A percentile compares a stretch with the other conserved stretches of the same genome.
These are phyloP conservation scores for Petrophora chlorosata DNA, from an alignment of 2,888 invertebrate species.

Conservation along the genomic window DNA sequence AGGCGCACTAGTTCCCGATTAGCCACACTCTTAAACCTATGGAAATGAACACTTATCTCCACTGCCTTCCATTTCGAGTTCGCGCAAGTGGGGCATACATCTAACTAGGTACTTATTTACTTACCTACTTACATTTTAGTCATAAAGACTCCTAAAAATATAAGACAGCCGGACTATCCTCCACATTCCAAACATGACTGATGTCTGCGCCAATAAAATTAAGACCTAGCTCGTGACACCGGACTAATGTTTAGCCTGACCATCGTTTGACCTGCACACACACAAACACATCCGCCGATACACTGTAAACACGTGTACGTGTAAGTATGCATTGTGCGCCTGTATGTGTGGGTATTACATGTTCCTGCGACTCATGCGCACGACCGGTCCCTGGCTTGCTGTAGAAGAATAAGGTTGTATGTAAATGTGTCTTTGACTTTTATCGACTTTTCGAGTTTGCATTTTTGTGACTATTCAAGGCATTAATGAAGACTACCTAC, in stretches of 20 bases:
- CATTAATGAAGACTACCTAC: too few species aligned
- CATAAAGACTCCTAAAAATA: too few species aligned
- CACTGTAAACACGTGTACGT: neutral
- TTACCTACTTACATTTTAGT: neutral
- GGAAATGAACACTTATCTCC: too few species aligned
- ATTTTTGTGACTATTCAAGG: too few species aligned
- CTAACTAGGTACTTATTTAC: too few species aligned
- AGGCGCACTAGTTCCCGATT: too few species aligned
- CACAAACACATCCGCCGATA: slow-evolving; percentile 1
- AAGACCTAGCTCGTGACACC: slow-evolving; percentile 16
- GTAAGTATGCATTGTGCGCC: slow-evolving; percentile 2
- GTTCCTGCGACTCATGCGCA: slow-evolving; percentile 29
- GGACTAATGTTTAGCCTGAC: slow-evolving; percentile 9
- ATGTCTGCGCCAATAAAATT: slow-evolving; percentile 29
- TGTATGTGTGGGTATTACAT: slow-evolving; percentile 14
- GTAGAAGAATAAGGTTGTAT: slow-evolving; percentile 15
- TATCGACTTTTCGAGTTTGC: too few species aligned
- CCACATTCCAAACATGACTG: slow-evolving; percentile 3
- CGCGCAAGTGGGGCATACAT: too few species aligned
- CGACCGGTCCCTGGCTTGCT: slow-evolving; percentile 7
- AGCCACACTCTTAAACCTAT: too few species aligned
- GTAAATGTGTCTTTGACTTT: neutral
- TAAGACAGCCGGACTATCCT: too few species aligned
- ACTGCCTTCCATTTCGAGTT: too few species aligned
- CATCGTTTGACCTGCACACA: slow-evolving; percentile 28